These are phyloP conservation scores for Gastracanthus pulcherrimus DNA, from an alignment of 2,888 invertebrate genomes.

Conservation along the genomic window DNA sequence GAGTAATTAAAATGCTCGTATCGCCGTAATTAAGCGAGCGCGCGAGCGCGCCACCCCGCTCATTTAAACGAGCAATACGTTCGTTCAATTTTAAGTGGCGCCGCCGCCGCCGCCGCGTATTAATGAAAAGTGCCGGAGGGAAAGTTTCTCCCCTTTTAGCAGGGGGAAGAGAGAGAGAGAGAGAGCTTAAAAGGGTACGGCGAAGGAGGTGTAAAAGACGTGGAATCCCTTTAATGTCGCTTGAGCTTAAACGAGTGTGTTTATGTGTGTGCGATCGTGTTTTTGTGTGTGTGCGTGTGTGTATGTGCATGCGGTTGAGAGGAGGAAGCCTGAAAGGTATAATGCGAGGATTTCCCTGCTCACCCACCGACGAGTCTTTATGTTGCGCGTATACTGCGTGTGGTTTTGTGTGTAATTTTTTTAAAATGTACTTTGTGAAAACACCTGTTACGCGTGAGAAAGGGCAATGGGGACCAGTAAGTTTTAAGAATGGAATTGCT, in stretches of 20 bases:
- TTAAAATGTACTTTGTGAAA: conserved; percentile 3
- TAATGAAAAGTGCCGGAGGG: conserved; percentile 38
- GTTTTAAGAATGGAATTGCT: background rate
- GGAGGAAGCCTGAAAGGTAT: background rate
- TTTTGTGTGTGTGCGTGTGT: no score
- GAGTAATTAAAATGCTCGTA: conserved; percentile 43
- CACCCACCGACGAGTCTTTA: background rate
- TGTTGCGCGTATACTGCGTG: background rate
- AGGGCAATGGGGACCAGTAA: background rate
- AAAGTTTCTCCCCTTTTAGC: background rate
- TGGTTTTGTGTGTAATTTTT: background rate
- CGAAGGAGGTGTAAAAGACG: conserved; percentile 3
- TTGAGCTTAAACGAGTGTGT: background rate
- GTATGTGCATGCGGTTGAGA: no score
- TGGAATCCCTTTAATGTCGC: background rate
- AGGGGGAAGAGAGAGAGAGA: background rate
- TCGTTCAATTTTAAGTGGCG: conserved; percentile 13
- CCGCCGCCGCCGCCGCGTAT: background rate
- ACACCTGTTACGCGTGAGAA: background rate
- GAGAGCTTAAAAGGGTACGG: background rate
- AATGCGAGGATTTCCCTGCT: background rate
- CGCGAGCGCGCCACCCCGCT: background rate
- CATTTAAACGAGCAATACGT: conserved; percentile 35
- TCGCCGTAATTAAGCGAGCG: conserved; percentile 32
- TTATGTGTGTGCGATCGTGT: no score